Percentiles rank a stretch among this genome's conserved stretches.
phyloP scores from a whole-genome alignment of 1,140 invertebrate species.

The Diprion similis region DNA sequence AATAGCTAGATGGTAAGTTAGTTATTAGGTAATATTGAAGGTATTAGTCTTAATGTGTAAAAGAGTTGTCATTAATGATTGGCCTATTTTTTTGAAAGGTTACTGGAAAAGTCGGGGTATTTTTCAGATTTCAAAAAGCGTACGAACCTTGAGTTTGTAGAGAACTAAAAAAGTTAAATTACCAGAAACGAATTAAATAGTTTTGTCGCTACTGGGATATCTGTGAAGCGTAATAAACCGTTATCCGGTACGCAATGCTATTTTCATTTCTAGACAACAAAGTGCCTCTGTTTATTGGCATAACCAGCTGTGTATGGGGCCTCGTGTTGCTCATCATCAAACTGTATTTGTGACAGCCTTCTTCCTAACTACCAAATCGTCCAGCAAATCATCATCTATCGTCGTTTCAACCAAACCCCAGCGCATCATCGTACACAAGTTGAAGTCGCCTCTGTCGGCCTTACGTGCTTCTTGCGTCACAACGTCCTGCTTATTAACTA shows the following conservation, averaged over 20 bases:
- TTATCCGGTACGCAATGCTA: constrained; percentile 60
- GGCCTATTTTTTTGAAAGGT: too few relatives aligned
- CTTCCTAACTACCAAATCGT: constrained; percentile 48
- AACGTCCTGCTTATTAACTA: constrained; percentile 61
- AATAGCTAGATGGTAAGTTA: too few relatives aligned
- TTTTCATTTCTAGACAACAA: constrained; percentile 70
- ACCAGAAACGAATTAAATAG: neutral
- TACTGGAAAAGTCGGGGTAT: too few relatives aligned
- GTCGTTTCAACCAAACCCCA: constrained; percentile 58
- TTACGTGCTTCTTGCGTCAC: constrained; percentile 58
- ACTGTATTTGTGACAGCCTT: constrained; percentile 72
- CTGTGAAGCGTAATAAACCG: constrained; percentile 39
- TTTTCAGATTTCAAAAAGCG: too few relatives aligned
- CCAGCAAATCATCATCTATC: constrained; percentile 54
- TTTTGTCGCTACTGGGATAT: constrained; percentile 23
- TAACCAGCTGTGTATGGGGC: constrained; percentile 76
- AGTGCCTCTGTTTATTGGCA: constrained; percentile 74
- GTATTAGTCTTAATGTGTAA: too few relatives aligned
- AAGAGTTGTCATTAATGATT: too few relatives aligned
- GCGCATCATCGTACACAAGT: constrained; percentile 57
- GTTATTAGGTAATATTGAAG: too few relatives aligned
- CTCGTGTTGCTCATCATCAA: constrained; percentile 73
- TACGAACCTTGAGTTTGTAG: too few relatives aligned
- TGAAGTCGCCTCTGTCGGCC: constrained; percentile 58
- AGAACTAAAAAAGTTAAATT: too few relatives aligned